These are phyloP conservation scores for Echinometra lucunter DNA, from an alignment of 53 echinoderm and acorn worm genomes.

Conservation along the genomic window DNA sequence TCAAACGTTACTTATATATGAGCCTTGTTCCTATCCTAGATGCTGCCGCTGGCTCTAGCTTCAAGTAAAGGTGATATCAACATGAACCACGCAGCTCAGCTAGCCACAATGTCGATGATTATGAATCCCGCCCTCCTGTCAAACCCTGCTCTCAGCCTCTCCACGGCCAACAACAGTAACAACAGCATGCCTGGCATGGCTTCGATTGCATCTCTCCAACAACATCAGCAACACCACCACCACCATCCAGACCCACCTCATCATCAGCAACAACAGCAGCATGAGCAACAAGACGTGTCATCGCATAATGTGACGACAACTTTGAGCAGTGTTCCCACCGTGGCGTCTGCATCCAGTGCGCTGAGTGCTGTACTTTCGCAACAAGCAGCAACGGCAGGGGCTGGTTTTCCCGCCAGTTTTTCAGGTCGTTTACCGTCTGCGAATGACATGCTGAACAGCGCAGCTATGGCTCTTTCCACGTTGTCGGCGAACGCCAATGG, in stretches of 20 bases:
- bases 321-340: conserved; percentile 35
- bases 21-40: neutral
- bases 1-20: neutral
- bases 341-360: conserved; percentile 44
- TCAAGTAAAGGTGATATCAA: conserved; percentile 67
- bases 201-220: conserved; percentile 26
- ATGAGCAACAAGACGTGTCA: conserved; percentile 46
- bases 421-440: conserved; percentile 57
- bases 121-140: conserved; percentile 58
- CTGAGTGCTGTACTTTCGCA: conserved; percentile 55
- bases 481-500: conserved; percentile 52
- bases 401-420: conserved; percentile 64
- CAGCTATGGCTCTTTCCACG: conserved; percentile 60
- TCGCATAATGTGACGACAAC: conserved; percentile 33
- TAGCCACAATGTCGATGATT: conserved; percentile 68
- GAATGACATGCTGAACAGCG: conserved; percentile 62
- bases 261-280: conserved; percentile 50
- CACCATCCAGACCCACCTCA: conserved; percentile 39
- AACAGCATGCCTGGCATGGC: conserved; percentile 37
- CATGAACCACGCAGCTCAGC: conserved; percentile 67
- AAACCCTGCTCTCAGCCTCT: neutral
- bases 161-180: conserved; percentile 54
- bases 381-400: conserved; percentile 55
- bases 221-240: conserved; percentile 64
- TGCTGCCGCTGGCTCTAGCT: conserved; percentile 65